These are phyloP conservation scores for Acanthacorydalis orientalis DNA, from an alignment of 2,888 invertebrate genomes.

Conservation along the genomic window DNA sequence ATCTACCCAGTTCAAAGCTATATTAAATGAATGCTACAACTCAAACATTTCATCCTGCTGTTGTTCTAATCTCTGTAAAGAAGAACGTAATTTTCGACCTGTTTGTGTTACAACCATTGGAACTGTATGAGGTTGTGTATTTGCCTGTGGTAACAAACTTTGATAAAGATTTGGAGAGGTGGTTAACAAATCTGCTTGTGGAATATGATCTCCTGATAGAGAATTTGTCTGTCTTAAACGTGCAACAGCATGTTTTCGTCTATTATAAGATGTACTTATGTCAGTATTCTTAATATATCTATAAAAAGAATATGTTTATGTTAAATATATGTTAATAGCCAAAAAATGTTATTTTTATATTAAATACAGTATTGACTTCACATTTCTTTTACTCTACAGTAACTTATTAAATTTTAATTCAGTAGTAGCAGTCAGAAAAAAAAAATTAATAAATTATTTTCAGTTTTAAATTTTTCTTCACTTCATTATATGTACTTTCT, in stretches of 20 bases:
- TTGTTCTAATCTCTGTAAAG: conserved; percentile 63
- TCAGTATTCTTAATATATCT: conserved; percentile 12
- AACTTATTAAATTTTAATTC: no score
- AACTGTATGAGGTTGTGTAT: conserved; percentile 13
- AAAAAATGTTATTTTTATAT: no score
- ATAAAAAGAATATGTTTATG: conserved; percentile 6
- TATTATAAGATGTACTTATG: conserved; percentile 12
- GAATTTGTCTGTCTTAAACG: conserved; percentile 21
- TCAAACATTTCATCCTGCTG: conserved; percentile 83
- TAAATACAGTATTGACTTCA: neutral
- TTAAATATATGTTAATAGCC: conserved; percentile 1
- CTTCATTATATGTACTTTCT: no score
- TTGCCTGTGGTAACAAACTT: neutral
- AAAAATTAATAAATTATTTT: no score
- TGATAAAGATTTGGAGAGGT: conserved; percentile 16
- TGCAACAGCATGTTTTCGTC: conserved; percentile 21
- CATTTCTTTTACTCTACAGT: neutral
- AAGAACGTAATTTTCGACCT: conserved; percentile 62
- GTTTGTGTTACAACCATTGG: conserved; percentile 58
- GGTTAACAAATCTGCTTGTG: conserved; percentile 13
- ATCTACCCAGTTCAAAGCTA: neutral
- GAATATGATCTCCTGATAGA: neutral
- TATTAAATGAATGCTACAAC: conserved; percentile 52
- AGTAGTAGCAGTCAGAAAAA: no score
- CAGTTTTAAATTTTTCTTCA: no score